These are phyloP conservation scores for Diceros bicornis DNA, from an alignment of 2,797 vertebrate genomes.

Conservation along the genomic window DNA sequence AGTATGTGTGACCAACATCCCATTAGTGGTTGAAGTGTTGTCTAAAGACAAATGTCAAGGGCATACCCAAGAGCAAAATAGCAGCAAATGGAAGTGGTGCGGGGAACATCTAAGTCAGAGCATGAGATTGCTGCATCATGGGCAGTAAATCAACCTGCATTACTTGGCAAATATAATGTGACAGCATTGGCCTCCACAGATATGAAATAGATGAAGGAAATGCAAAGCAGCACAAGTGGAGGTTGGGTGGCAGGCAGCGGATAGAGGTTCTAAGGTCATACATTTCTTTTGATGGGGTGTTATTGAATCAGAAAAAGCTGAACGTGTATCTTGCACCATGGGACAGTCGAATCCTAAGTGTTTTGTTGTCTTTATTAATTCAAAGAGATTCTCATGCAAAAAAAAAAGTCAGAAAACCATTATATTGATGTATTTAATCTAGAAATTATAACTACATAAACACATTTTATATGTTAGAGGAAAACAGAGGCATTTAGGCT, in stretches of 20 bases:
- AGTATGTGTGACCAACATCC: background rate
- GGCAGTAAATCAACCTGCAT: background rate
- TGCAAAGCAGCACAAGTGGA: background rate
- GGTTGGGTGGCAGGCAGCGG: rapidly evolving
- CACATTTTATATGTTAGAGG: background rate
- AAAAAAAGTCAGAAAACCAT: background rate
- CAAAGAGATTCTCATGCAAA: background rate
- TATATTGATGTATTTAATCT: background rate
- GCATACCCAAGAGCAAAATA: background rate
- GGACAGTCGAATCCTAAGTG: background rate
- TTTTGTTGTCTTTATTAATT: background rate
- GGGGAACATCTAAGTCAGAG: background rate
- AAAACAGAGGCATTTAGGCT: background rate
- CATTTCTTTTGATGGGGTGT: background rate
- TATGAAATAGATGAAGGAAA: background rate
- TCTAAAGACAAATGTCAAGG: background rate
- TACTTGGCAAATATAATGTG: background rate
- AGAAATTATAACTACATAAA: background rate
- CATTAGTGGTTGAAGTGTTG: background rate
- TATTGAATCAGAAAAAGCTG: background rate
- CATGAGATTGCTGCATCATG: background rate
- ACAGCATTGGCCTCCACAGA: background rate
- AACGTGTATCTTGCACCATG: background rate
- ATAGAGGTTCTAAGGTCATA: background rate
- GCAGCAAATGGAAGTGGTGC: background rate